These are phyloP conservation scores for Synanthedon andrenaeformis DNA, from an alignment of 2,888 invertebrate species.

Conservation along the genomic window DNA sequence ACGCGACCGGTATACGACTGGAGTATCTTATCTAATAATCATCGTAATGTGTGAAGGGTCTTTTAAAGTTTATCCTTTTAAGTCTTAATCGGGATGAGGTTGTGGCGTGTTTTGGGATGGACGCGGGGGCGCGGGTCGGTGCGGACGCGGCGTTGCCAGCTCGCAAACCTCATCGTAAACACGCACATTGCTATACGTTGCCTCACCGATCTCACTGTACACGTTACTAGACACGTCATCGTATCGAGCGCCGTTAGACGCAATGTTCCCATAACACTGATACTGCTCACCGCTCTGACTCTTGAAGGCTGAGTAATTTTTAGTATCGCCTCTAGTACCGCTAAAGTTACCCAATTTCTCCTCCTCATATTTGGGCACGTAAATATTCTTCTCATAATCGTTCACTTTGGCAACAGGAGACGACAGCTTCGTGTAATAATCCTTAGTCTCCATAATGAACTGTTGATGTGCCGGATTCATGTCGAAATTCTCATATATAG, in stretches of 20 bases:
- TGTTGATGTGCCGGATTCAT: slow-evolving; percentile 42
- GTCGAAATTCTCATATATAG: slow-evolving; percentile 47
- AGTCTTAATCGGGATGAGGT: too few relatives aligned
- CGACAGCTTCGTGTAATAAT: slow-evolving; percentile 55
- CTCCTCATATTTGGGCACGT: slow-evolving; percentile 49
- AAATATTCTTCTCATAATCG: slow-evolving; percentile 58
- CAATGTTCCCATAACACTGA: slow-evolving; percentile 18
- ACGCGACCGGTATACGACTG: too few relatives aligned
- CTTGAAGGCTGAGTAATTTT: slow-evolving; percentile 54
- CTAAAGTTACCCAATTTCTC: slow-evolving; percentile 53
- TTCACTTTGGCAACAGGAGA: slow-evolving; percentile 29
- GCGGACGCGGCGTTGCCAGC: slow-evolving; percentile 57
- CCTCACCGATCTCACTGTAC: slow-evolving; percentile 51
- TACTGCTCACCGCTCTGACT: slow-evolving; percentile 48
- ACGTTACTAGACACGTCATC: slow-evolving; percentile 46
- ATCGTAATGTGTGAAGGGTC: too few relatives aligned
- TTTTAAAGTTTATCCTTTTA: too few relatives aligned
- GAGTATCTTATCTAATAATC: too few relatives aligned
- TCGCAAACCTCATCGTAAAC: slow-evolving; percentile 60
- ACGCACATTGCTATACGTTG: slow-evolving; percentile 28
- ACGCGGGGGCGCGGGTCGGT: slow-evolving; percentile 72
- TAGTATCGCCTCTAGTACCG: slow-evolving; percentile 49
- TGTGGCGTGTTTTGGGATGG: slow-evolving; percentile 24
- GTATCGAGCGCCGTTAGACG: slow-evolving; percentile 41
- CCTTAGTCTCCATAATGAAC: slow-evolving; percentile 51